These are phyloP conservation scores for Pseudochirops cupreus DNA, from an alignment of 2,797 vertebrate species.

Conservation along the genomic window DNA sequence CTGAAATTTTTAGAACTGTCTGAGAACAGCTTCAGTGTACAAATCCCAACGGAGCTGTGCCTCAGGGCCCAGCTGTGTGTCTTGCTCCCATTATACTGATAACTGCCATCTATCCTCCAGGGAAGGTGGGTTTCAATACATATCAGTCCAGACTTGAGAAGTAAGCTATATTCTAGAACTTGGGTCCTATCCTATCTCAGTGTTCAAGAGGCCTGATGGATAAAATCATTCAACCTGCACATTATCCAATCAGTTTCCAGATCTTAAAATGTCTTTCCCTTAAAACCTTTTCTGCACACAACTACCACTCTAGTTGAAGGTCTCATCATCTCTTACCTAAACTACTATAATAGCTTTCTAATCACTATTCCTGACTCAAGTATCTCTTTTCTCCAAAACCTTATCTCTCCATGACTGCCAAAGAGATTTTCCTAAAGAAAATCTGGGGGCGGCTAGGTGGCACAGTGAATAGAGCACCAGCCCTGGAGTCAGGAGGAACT, in stretches of 20 bases:
- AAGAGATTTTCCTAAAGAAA: no score
- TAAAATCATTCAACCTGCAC: background rate
- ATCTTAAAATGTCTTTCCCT: background rate
- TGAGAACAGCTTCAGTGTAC: background rate
- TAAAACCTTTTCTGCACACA: background rate
- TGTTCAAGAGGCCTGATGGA: background rate
- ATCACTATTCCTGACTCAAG: no score
- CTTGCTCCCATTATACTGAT: background rate
- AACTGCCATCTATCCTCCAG: background rate
- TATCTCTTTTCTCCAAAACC: no score
- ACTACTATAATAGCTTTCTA: background rate
- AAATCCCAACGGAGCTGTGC: background rate
- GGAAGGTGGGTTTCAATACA: background rate
- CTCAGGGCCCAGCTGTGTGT: background rate
- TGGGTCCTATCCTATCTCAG: background rate
- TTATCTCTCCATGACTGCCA: no score
- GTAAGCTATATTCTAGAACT: background rate
- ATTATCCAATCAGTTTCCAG: background rate
- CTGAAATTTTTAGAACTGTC: background rate
- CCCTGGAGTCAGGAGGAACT: no score
- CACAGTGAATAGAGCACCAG: no score
- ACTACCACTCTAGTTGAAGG: background rate
- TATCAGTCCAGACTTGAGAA: background rate
- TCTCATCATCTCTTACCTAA: background rate
- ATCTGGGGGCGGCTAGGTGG: no score